These are phyloP conservation scores for Drepanosiphum platanoidis DNA, from an alignment of 2,888 invertebrate species.

Conservation along the genomic window DNA sequence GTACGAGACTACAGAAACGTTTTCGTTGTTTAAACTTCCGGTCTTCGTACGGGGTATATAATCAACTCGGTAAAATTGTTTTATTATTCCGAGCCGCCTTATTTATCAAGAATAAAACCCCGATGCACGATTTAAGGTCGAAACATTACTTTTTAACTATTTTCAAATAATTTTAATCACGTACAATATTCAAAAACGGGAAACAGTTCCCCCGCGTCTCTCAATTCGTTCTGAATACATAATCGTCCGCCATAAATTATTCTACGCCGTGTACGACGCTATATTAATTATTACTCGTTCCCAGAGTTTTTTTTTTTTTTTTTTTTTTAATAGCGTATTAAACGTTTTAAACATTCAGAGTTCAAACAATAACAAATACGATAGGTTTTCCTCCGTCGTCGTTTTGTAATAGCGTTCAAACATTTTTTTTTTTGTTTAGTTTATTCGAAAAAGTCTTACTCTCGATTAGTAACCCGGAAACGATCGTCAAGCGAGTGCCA, in stretches of 20 bases:
- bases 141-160: neutral
- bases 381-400: too few relatives aligned
- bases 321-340: neutral
- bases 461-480: too few relatives aligned
- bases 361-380: too few relatives aligned
- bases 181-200: neutral
- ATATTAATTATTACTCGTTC: neutral
- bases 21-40: neutral
- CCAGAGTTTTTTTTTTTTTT: neutral
- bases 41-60: neutral
- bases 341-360: neutral
- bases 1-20: too few relatives aligned
- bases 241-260: neutral
- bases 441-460: too few relatives aligned
- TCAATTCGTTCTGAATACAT: neutral
- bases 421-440: too few relatives aligned
- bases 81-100: neutral
- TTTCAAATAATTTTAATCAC: neutral
- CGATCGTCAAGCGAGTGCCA: too few relatives aligned
- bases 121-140: neutral
- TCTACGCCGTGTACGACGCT: neutral
- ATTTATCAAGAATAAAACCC: neutral
- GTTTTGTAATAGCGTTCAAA: too few relatives aligned
- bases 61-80: neutral
- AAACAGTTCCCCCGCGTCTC: neutral